Conservation (phyloP, 2,888 invertebrate genomes). For the Heliconius hortense region DNA sequence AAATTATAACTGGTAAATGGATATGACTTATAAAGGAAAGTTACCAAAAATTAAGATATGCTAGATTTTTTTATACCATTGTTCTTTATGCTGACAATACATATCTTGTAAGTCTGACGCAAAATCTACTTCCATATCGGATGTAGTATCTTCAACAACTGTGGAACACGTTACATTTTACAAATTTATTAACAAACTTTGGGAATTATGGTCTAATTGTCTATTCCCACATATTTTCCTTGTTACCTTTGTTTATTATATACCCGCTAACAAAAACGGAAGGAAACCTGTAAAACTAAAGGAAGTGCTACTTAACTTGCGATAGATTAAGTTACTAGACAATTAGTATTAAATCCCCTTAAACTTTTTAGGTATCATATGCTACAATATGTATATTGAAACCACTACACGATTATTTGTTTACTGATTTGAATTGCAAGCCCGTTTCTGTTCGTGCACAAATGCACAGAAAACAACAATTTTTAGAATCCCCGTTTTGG, state of each 20-base stretch:
- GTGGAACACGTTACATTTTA: neutral
- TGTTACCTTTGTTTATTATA: neutral
- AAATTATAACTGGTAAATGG: no score
- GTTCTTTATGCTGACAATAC: neutral
- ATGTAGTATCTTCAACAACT: neutral
- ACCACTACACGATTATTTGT: no score
- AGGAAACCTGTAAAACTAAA: slow-evolving; percentile 54
- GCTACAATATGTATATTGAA: neutral
- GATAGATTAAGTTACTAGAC: slow-evolving; percentile 51
- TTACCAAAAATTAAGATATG: neutral
- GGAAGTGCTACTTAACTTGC: slow-evolving; percentile 52
- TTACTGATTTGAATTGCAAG: no score
- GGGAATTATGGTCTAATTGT: neutral
- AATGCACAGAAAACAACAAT: no score
- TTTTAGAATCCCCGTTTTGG: no score
- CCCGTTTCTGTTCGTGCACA: no score
- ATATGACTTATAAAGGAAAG: no score
- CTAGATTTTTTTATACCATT: neutral
- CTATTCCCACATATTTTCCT: neutral
- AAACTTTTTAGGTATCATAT: slow-evolving; percentile 27
- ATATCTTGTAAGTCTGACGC: neutral
- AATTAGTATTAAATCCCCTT: slow-evolving; percentile 36
- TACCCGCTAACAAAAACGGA: slow-evolving; percentile 47
- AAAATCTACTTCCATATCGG: neutral
- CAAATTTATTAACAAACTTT: neutral